Conservation (phyloP, 2,797 vertebrate genomes). For the Mormyrus hasselquistii region DNA sequence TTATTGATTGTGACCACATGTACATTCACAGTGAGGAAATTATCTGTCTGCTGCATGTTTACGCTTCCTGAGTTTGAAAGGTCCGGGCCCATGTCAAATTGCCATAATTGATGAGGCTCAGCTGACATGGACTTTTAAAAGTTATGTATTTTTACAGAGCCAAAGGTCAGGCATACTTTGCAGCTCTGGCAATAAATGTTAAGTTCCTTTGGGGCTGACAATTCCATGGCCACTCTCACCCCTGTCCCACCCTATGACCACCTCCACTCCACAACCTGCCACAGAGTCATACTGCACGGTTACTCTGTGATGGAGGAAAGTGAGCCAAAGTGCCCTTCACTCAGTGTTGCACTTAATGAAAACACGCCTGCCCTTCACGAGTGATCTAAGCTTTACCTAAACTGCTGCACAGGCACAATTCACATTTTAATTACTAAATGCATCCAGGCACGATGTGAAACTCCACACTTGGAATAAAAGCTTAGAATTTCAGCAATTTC, state of each 20-base stretch:
- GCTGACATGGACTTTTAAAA: neutral
- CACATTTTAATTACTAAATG: slow-evolving; percentile 10
- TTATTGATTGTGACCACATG: neutral
- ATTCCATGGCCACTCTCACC: neutral
- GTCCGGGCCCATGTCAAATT: neutral
- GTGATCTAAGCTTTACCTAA: slow-evolving; percentile 1
- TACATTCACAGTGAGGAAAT: neutral
- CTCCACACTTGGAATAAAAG: neutral
- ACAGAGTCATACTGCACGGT: neutral
- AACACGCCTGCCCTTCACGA: neutral
- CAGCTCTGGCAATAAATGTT: neutral
- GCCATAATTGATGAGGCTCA: neutral
- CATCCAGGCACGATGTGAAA: slow-evolving; percentile 1
- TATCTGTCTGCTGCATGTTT: neutral
- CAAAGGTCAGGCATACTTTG: neutral
- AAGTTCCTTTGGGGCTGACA: neutral
- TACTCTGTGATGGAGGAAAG: neutral
- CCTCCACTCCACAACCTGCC: neutral
- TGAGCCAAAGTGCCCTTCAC: neutral
- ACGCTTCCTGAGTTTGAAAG: neutral
- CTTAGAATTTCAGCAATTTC: neutral
- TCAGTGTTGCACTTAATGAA: neutral
- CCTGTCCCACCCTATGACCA: neutral
- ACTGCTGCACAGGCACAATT: slow-evolving; percentile 8
- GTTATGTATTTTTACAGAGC: neutral